Conservation (phyloP, 1,140 invertebrate species). For the Drosophila serrata region DNA sequence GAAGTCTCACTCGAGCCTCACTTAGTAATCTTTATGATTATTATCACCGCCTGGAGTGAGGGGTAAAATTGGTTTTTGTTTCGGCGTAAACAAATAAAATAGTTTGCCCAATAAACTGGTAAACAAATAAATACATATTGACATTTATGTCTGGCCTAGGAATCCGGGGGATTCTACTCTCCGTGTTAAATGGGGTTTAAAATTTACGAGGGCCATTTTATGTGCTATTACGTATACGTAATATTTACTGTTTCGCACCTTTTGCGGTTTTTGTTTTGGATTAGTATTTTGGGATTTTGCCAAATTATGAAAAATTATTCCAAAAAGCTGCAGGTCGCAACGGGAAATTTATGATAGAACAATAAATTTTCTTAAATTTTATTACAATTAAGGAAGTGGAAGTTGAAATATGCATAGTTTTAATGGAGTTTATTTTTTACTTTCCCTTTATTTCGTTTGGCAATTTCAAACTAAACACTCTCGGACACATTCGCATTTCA, state of each 20-base stretch:
- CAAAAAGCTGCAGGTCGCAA: background rate
- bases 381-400: too few relatives aligned
- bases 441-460: conserved; percentile 4
- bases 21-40: conserved; percentile 53
- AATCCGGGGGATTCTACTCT: conserved; percentile 1
- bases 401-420: background rate
- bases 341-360: conserved; percentile 4
- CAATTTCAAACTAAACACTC: conserved; percentile 6
- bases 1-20: too few relatives aligned
- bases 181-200: conserved; percentile 33
- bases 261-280: conserved; percentile 20
- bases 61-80: conserved; percentile 54
- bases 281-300: conserved; percentile 14
- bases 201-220: conserved; percentile 26
- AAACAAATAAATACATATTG: conserved; percentile 70
- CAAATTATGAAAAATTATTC: conserved; percentile 21
- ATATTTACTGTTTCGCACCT: conserved; percentile 41
- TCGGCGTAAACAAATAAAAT: conserved; percentile 69
- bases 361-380: conserved; percentile 10
- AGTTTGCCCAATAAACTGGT: conserved; percentile 61
- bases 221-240: conserved; percentile 37
- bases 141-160: conserved; percentile 15
- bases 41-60: conserved; percentile 34
- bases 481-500: conserved; percentile 16
- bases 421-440: background rate